Evolutionary conservation across 2,797 vertebrate genomes (phyloP), one percentile per base, ranked within the genome.

Genomic region (Brachyalestes nurse): DNA sequence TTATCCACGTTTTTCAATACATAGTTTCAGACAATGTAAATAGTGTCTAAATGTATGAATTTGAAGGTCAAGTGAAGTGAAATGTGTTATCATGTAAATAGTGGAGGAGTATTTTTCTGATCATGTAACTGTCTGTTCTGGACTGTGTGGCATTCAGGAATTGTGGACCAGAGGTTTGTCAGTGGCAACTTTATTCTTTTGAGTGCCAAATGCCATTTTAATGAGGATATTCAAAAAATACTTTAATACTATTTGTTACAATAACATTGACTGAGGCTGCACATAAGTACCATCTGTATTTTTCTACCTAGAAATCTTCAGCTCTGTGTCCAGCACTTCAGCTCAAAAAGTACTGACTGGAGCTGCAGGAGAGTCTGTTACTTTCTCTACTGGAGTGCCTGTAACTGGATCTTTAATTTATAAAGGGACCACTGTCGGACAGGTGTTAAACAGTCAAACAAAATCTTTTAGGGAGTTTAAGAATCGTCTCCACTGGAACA

Each of bases 401-500:
- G 57, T 55, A 49, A 14, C 45, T 72, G 80, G 80, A 0, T 9
- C 0, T 45, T 5, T 76, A n/a, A 0, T 0, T 28, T 81, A 76
- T 72, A 14, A 58, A 42, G 25, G 19, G 0, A 0, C 0, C 0
- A 64, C 1, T 17, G 67, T 77, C 45, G 80, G 66, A 71, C 42
- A 2, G 12, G 66, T 81, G 66, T 51, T 77, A 0, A 72, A 72
- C 55, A 72, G 64, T 28, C 14, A 53, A 6, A 34, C 9, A 0
- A 71, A 47, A 76, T 19, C 10, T 0, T 5, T 0, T 12, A 57
- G 71, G 28, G n/a, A 42, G 45, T 81, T 71, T 77, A 25, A 34
- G 47, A 34, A 76, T 77, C 74, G 58, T 77, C 79, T 81, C 53
- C 66, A 70, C 2, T 81, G 79, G 79, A 19, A 25, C 55, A 76